phyloP scores from a whole-genome alignment of 2,113 vertebrate genomes.

The Patagioenas fasciata region DNA sequence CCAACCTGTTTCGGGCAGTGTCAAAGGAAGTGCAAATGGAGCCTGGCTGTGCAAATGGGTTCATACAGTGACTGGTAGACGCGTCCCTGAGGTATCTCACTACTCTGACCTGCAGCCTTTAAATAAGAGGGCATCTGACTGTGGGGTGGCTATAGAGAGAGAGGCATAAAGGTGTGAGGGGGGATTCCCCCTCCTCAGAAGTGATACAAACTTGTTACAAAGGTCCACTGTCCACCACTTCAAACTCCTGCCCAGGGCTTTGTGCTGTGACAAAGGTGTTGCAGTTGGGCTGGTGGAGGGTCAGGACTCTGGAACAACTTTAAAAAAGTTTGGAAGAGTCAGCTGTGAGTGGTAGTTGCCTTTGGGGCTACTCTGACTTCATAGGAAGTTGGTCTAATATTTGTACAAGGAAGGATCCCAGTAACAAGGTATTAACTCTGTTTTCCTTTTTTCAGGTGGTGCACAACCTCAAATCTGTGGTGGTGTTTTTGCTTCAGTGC shows the following conservation, averaged over 20 bases:
- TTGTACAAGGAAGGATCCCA: not conserved
- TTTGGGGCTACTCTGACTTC: not conserved
- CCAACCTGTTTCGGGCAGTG: accelerated
- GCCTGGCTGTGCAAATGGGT: not conserved
- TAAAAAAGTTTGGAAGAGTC: not conserved
- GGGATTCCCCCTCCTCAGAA: not conserved
- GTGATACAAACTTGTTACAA: not conserved
- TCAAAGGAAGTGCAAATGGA: not conserved
- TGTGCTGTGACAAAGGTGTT: not conserved
- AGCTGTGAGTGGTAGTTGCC: accelerated
- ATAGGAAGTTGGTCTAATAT: not conserved
- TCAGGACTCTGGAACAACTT: not conserved
- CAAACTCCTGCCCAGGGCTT: not conserved
- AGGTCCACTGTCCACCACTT: accelerated
- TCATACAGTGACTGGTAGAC: not conserved
- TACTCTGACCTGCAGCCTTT: not conserved
- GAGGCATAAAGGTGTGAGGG: not conserved
- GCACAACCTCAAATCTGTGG: not conserved
- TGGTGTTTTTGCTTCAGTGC: not conserved
- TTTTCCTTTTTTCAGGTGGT: not conserved
- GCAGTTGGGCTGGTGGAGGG: not conserved
- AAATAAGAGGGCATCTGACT: accelerated
- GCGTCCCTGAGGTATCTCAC: not conserved
- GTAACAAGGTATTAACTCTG: not conserved
- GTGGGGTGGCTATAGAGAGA: accelerated